Base-by-base conservation (phyloP, 2,113 vertebrate genomes). In the Myotis brandtii region DNA sequence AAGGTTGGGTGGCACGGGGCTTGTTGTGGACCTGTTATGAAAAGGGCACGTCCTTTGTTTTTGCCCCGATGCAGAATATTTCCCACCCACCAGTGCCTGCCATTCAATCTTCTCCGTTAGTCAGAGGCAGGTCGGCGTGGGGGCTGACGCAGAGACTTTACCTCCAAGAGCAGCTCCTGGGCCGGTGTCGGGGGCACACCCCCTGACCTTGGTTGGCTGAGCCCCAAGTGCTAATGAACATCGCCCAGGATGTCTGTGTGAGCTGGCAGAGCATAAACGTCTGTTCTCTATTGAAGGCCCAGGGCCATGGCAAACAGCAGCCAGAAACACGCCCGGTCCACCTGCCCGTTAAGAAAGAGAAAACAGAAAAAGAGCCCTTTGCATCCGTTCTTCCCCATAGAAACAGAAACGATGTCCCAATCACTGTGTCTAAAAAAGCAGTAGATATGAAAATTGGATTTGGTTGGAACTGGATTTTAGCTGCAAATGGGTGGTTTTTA, bases 401-500 rank as follows among this genome's bases (percentile, higher is more conserved):
- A 97, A 95, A 92, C 92, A 72, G 94, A 72, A 30, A 67, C n/a
- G 25, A 86, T 37, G 90, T 46, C 70, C 91, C 34, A 32, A 64
- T 85, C 93, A 80, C 93, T 93, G 95, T 93, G 95, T 93, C 96
- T 94, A 80, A 94, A 95, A 92, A 89, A 59, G 95, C 93, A 72
- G 50, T 21, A 54, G 94, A 80, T 94, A 67, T 1, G 89, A 93
- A 95, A 94, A 92, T 72, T 86, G 89, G 95, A 92, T 94, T 95
- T 95, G 90, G 87, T 96, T 6, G 12, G 85, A 79, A 91, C 94
- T 93, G 96, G 87, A 88, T 87, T 95, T 92, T 85, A 81, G 84
- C 72, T 87, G 84, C 77, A 90, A 91, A 89, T 95, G 93, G 91
- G 96, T 95, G 92, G 89, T 95, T 97, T 96, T 95, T 93, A 96